phyloP scores from a whole-genome alignment of 2,888 invertebrate species.

The Sarcophaga carnaria region DNA sequence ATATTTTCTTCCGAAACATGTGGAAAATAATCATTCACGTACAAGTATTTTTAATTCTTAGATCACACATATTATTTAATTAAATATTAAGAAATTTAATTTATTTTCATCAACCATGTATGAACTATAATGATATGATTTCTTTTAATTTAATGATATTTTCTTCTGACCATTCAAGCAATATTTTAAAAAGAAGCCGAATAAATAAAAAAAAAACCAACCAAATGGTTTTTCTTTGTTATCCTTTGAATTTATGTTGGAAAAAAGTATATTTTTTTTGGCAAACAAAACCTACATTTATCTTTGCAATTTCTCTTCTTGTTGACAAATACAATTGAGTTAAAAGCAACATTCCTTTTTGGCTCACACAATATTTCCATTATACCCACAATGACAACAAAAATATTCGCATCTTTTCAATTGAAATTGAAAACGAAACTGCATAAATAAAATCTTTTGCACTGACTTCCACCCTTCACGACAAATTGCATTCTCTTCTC shows the following conservation, averaged over 20 bases:
- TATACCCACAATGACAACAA: conserved; percentile 6
- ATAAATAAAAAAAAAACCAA: conserved; percentile 12
- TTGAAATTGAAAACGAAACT: background rate
- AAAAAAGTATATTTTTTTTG: conserved; percentile 57
- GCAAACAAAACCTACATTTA: conserved; percentile 61
- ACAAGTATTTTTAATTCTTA: too few relatives aligned
- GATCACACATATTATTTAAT: too few relatives aligned
- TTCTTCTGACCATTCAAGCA: too few relatives aligned
- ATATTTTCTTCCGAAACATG: too few relatives aligned
- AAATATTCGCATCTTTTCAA: conserved; percentile 6
- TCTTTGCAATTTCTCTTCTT: conserved; percentile 55
- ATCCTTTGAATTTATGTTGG: conserved; percentile 51
- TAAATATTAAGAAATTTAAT: too few relatives aligned
- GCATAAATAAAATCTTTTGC: background rate
- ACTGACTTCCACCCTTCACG: background rate
- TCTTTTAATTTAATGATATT: too few relatives aligned
- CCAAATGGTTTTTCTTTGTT: conserved; percentile 45
- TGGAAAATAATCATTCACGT: too few relatives aligned
- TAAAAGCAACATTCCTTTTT: conserved; percentile 65
- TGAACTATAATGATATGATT: too few relatives aligned
- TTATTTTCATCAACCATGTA: too few relatives aligned
- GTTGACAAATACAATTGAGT: conserved; percentile 68
- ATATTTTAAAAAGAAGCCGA: background rate
- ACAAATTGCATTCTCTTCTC: background rate
- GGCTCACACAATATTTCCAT: conserved; percentile 49